Conservation (phyloP, 2,113 vertebrate species). For the Hippocampus mohnikei region DNA sequence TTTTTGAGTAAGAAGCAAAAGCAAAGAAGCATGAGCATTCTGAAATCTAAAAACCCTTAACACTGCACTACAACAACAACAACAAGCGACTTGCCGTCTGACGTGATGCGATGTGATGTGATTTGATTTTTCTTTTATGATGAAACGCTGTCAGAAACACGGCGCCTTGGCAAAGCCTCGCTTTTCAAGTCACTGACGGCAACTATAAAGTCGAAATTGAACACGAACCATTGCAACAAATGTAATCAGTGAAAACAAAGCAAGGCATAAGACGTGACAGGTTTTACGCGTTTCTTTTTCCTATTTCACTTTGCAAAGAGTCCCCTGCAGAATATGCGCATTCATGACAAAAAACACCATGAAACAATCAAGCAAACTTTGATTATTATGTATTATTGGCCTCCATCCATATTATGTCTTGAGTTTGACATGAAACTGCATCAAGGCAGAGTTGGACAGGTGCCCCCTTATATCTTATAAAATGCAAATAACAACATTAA, state of each 20-base stretch:
- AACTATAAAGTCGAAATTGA: conserved; percentile 9
- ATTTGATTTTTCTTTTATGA: conserved; percentile 7
- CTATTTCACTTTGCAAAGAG: background rate
- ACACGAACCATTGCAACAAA: conserved; percentile 13
- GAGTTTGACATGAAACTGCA: too few relatives aligned
- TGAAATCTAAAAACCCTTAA: background rate
- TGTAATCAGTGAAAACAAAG: background rate
- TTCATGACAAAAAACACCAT: background rate
- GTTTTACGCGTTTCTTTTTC: background rate
- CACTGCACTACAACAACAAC: background rate
- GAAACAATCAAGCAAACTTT: background rate
- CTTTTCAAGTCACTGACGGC: conserved; percentile 20
- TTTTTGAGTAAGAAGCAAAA: conserved; percentile 25
- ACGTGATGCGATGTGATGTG: conserved; percentile 23
- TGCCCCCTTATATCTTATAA: too few relatives aligned
- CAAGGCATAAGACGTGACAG: background rate
- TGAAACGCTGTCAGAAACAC: conserved; percentile 11
- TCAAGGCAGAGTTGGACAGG: too few relatives aligned
- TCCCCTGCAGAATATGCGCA: background rate
- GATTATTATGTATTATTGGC: too few relatives aligned
- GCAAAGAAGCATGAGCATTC: conserved; percentile 13
- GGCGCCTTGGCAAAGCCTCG: background rate
- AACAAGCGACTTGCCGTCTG: conserved; percentile 7
- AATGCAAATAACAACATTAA: too few relatives aligned
- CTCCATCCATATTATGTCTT: too few relatives aligned